Base-by-base conservation (phyloP, 2,113 vertebrate genomes). In the Amphiprion ocellaris region DNA sequence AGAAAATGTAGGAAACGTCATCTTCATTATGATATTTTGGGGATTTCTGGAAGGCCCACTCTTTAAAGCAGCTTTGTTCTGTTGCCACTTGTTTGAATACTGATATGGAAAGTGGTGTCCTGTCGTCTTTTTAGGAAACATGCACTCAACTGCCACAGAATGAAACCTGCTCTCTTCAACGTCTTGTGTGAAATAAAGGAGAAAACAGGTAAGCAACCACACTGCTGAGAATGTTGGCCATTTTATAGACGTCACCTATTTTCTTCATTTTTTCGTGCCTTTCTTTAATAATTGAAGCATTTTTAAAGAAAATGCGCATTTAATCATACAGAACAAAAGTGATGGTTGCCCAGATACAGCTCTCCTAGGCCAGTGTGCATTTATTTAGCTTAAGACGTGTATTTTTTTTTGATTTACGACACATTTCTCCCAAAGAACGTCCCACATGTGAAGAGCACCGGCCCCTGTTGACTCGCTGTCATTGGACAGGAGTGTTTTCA, bases 101-200 rank as follows among this genome's bases (percentile, higher is more conserved):
- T 82, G 65, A 78, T 82, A 39, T 82, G 55, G 37, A 83, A 84
- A 85, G 80, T 65, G 70, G 44, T 90, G 71, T 88, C 56, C 41
- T 87, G 64, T 82, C 83, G 30, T 83, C 80, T 74, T 75, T 84
- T 84, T 84, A 94, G 94, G 93, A 95, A 95, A 93, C 94, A 95
- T 90, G 94, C 94, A 82, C 91, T 95, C 90, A 95, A 94, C 86
- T 95, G 94, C 92, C 94, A 95, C 92, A 91, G 94, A 91, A 95
- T 95, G 94, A 95, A 95, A 91, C 94, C 94, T 17, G 94, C 94
- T 52, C 94, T 95, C 79, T 95, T 95, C 92, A 95, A 95, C 53
- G 94, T 95, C 74, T 90, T 95, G 86, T 95, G 94, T 92, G 94
- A 95, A 92, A 95, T 95, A 68, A 95, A 95, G 62, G 94, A 95